Evolutionary conservation across 2,113 vertebrate genomes (phyloP), one percentile per base, ranked within the genome.

Genomic region (Erythrolamprus reginae): DNA sequence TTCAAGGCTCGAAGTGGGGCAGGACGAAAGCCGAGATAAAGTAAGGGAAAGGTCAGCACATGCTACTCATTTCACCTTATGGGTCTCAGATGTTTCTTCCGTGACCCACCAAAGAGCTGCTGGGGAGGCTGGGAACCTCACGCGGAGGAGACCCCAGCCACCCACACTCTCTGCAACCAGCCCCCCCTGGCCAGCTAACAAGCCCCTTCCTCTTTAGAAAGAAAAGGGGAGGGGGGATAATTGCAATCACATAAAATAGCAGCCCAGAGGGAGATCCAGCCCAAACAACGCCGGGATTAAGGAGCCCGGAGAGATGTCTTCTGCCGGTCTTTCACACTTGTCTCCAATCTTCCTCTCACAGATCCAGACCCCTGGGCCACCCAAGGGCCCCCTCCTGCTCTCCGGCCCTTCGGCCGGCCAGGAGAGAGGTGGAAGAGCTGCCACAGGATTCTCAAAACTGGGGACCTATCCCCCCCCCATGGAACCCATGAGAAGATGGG

Each of bases 361-460:
- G n/a, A 84, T 48, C n/a, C 28, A 50, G 24, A 15, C 48, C n/a
- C 51, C 24, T 28, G 13, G 17, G 26, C 47, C 42, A 84, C 13
- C 45, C 23, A 10, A 33, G 42, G 47, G 26, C 12, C 5, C 6
- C 45, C 13, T 24, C 24, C 42, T 47, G 5, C 28, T 13, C 5
- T 45, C 24, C 10, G 5, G 82, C 82, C 47, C 82, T 84, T 51
- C 24, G 28, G 83, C 42, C 51, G 3, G 83, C 2, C 45, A 28
- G 83, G 45, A 48, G n/a, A 17, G 7, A 50, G 17, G n/a, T 0
- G 28, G 86, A 13, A 23, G 10, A 77, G 70, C 70, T 77, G 15
- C 42, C 42, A 42, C n/a, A 33, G 33, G 65, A 8, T 77, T 42
- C 21, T n/a, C n/a, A n/a, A 10, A 21, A 77, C 9, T 38, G 0